A percentile compares a stretch with the other conserved stretches of the same genome.
Evolutionary conservation across 2,113 vertebrate genomes (phyloP).

Genomic region (Laticauda laticaudata): DNA sequence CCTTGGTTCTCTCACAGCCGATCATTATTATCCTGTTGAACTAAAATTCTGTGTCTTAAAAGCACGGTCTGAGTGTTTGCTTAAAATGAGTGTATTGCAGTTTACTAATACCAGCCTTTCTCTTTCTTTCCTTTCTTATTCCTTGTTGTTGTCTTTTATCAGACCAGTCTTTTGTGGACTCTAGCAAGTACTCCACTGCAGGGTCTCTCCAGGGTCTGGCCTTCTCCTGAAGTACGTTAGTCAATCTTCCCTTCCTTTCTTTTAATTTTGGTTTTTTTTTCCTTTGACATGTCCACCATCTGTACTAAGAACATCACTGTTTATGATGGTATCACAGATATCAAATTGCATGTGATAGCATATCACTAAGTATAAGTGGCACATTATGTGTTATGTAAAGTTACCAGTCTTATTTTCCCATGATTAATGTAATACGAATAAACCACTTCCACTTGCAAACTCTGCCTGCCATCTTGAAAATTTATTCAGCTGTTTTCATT

Average conservation of each 20-base stretch:
- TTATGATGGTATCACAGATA: constrained; percentile 27
- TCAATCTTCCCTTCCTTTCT: constrained; percentile 69
- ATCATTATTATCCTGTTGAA: constrained; percentile 46
- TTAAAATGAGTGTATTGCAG: constrained; percentile 54
- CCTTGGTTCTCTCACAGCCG: constrained; percentile 27
- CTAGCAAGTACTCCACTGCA: constrained; percentile 91
- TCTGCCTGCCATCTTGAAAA: constrained; percentile 27
- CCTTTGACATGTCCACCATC: constrained; percentile 63
- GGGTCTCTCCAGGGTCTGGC: constrained; percentile 88
- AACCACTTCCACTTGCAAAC: constrained; percentile 49
- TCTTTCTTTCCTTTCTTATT: constrained; percentile 71
- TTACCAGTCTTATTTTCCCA: constrained; percentile 43
- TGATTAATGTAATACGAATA: constrained; percentile 31
- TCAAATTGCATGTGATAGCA: constrained; percentile 43
- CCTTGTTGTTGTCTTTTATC: constrained; percentile 74
- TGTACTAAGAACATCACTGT: constrained; percentile 42
- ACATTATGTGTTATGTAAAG: constrained; percentile 42
- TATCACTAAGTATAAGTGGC: constrained; percentile 36
- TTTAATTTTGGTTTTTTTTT: constrained; percentile 36
- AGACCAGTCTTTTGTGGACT: constrained; percentile 93
- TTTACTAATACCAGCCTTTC: constrained; percentile 68
- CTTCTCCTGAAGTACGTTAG: constrained; percentile 92
- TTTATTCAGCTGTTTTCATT: constrained; percentile 38
- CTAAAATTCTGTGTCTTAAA: constrained; percentile 47
- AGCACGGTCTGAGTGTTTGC: constrained; percentile 54